phyloP scores from a whole-genome alignment of 2,113 vertebrate species.

The Sinocyclocheilus maitianheensis region DNA sequence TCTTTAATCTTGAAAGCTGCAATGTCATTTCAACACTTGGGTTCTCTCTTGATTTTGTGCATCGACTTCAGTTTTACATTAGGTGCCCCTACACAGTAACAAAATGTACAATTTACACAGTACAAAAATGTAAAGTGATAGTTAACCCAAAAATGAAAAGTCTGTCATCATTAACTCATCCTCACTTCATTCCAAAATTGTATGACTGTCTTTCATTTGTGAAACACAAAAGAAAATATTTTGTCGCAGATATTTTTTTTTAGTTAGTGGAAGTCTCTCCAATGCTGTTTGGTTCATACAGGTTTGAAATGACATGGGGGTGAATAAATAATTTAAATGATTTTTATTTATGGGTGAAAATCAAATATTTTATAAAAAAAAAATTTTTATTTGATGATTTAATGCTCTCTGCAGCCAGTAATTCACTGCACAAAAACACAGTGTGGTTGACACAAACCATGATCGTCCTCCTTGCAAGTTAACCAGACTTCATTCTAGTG shows the following conservation, averaged over 20 bases:
- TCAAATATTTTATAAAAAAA: no score
- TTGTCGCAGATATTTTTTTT: neutral
- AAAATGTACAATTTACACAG: no score
- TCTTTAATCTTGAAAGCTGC: constrained; percentile 22
- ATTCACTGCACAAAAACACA: neutral
- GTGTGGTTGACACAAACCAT: neutral
- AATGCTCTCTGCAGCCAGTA: neutral
- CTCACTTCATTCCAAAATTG: neutral
- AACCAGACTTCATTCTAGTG: neutral
- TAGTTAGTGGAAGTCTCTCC: neutral
- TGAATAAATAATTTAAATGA: neutral
- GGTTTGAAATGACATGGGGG: neutral
- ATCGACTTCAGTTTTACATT: no score
- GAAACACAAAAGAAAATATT: neutral
- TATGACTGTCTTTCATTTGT: no score
- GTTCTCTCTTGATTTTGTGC: neutral
- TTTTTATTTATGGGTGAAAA: neutral
- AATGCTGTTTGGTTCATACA: neutral
- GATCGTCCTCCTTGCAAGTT: neutral
- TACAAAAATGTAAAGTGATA: neutral
- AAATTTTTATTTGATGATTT: neutral
- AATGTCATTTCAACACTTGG: neutral
- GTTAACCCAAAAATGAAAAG: neutral
- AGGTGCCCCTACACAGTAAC: no score
- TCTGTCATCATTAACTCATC: neutral